Evolutionary conservation across 2,113 vertebrate genomes (phyloP), one percentile per base, ranked within the genome.

Genomic region (Esox niger): DNA sequence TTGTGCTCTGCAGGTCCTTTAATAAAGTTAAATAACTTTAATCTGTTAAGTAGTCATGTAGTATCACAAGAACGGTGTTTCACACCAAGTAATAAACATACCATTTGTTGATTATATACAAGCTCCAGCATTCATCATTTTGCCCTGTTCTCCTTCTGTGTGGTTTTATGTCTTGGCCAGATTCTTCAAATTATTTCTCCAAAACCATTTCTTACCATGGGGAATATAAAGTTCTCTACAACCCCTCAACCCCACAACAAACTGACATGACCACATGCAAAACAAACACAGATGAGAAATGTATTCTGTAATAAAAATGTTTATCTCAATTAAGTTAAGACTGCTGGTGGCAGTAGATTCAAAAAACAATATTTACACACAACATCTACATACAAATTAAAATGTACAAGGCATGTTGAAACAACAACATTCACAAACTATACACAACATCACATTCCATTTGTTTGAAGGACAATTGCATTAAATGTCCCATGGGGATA

Each of bases 281-380:
- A 59, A 49, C 6, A 62, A 68, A 43, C 30, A 68, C 13, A 8
- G 64, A 4, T 79, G 15, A 83, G 91, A 90, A 91, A 87, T 77
- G 75, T 91, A 78, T 73, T 27, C 57, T 73, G 68, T 82, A 80
- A 92, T 93, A 95, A 93, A 95, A 93, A 88, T 88, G 91, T 93
- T 95, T 93, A 92, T 94, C 92, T 93, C 91, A 93, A 93, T 94
- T 92, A 89, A 93, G 90, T 91, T 93, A 93, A n/a, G 89, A 93
- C 92, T 93, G 94, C 94, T 95, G 93, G 92, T 94, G 93, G 93
- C 94, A 95, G 94, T 92, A 92, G 87, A n/a, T 91, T 88, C 90
- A 92, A 88, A 90, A 92, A 94, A 92, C 70, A 62, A 49, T 82
- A 84, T 83, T 67, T 79, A 83, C 76, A 82, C 81, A 73, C 66